Conservation (phyloP, 37 sponge, comb jelly and placozoan genomes). For the Halichondria panicea region DNA sequence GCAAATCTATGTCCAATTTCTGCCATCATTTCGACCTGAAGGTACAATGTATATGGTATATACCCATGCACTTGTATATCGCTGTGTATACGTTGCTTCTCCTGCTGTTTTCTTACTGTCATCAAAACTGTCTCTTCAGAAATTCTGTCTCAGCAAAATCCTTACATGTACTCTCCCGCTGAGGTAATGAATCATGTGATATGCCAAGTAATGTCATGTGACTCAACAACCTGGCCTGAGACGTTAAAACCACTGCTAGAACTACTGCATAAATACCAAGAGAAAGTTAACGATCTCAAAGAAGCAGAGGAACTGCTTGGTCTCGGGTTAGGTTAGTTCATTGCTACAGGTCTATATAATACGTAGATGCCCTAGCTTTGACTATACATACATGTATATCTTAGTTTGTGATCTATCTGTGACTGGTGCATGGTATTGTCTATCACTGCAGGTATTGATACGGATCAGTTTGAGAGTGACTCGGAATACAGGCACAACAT, state of each 20-base stretch:
- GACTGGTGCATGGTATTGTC: not conserved
- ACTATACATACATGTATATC: not conserved
- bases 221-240: constrained; percentile 31
- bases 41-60: too few species aligned
- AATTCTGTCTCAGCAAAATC: not conserved
- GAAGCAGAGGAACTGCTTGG: constrained; percentile 43
- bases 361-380: not conserved
- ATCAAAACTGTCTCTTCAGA: not conserved
- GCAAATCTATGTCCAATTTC: constrained; percentile 37
- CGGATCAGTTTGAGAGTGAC: constrained; percentile 40
- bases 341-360: not conserved
- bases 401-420: not conserved
- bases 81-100: too few species aligned
- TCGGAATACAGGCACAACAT: constrained; percentile 35
- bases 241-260: constrained; percentile 19
- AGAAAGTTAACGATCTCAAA: constrained; percentile 21
- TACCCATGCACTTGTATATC: too few species aligned
- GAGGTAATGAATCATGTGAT: constrained; percentile 39
- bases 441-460: constrained; percentile 52
- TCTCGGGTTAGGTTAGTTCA: constrained; percentile 40
- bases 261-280: constrained; percentile 42
- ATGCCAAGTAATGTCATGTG: constrained; percentile 18
- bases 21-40: too few species aligned
- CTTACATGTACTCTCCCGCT: constrained; percentile 36
- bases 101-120: not conserved